phyloP scores from a whole-genome alignment of 2,113 vertebrate genomes.

The Eublepharis macularius region DNA sequence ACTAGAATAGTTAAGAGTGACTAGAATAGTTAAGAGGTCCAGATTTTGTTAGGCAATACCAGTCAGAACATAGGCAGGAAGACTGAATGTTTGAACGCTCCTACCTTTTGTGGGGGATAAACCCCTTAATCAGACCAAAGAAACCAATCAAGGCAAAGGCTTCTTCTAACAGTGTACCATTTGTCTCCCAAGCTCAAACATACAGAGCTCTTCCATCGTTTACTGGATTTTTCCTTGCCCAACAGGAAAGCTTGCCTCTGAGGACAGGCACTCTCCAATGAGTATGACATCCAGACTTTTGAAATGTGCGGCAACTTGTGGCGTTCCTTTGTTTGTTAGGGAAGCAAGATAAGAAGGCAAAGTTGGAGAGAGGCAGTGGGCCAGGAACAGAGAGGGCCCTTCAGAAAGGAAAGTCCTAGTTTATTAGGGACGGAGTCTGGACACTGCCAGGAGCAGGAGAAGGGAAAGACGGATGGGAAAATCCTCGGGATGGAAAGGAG shows the following conservation, averaged over 20 bases:
- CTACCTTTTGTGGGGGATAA: not conserved
- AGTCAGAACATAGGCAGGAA: not conserved
- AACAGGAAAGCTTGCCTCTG: not conserved
- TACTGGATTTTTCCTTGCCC: not conserved
- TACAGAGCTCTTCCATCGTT: not conserved
- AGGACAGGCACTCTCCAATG: no score
- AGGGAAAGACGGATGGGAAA: conserved; percentile 8
- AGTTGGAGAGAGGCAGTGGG: not conserved
- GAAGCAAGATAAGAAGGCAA: not conserved
- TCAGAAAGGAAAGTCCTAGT: not conserved
- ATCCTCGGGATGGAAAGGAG: not conserved
- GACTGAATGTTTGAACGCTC: no score
- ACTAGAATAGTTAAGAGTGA: not conserved
- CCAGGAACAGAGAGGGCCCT: not conserved
- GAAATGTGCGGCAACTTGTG: not conserved
- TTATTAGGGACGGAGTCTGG: conserved; percentile 12
- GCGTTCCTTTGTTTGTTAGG: not conserved
- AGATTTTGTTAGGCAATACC: not conserved
- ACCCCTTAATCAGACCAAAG: not conserved
- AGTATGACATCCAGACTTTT: not conserved
- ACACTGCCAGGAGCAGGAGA: not conserved
- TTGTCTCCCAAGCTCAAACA: not conserved
- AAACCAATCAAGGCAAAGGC: not conserved
- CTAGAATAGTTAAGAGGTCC: not conserved
- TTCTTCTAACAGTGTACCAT: not conserved